A percentile compares a stretch with the other conserved stretches of the same genome.
Evolutionary conservation across 2,113 vertebrate genomes (phyloP).

Genomic region (Limnothrissa miodon): DNA sequence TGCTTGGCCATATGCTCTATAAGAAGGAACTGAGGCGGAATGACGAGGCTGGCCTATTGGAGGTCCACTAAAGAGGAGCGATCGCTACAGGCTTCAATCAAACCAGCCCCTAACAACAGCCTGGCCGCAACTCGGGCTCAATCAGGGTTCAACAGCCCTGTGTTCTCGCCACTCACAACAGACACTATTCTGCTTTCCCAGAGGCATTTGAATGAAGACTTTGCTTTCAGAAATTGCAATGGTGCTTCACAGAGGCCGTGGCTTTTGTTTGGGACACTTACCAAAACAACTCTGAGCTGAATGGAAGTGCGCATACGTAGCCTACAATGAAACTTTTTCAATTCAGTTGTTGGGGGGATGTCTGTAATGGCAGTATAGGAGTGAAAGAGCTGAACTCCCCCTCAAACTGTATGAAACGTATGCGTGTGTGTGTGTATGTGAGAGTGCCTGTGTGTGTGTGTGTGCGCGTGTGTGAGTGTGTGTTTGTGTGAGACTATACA

Average conservation of each 20-base stretch:
- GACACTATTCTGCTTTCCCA: not conserved
- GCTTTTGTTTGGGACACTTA: not conserved
- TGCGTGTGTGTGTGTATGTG: not conserved
- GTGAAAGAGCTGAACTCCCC: not conserved
- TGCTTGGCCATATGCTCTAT: slow-evolving; percentile 47
- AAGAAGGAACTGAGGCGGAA: slow-evolving; percentile 44
- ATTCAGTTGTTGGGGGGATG: no score
- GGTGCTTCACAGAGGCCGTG: not conserved
- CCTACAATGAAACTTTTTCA: no score
- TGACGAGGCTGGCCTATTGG: slow-evolving; percentile 33
- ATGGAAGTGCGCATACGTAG: no score
- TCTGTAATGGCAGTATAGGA: not conserved
- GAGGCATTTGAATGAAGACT: not conserved
- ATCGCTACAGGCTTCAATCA: slow-evolving; percentile 43
- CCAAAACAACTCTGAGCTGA: not conserved
- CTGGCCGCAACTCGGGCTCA: not conserved
- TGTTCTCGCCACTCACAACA: not conserved
- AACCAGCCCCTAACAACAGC: slow-evolving; percentile 33
- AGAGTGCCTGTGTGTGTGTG: not conserved
- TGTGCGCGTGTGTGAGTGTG: not conserved
- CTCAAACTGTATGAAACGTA: not conserved
- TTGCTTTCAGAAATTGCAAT: not conserved
- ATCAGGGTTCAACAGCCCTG: slow-evolving; percentile 2
- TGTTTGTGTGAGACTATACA: not conserved
- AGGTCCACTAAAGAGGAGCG: slow-evolving; percentile 30